A percentile compares a stretch with the other conserved stretches of the same genome.
Conservation (phyloP, 2,113 vertebrate species). For the Heterotis niloticus region DNA sequence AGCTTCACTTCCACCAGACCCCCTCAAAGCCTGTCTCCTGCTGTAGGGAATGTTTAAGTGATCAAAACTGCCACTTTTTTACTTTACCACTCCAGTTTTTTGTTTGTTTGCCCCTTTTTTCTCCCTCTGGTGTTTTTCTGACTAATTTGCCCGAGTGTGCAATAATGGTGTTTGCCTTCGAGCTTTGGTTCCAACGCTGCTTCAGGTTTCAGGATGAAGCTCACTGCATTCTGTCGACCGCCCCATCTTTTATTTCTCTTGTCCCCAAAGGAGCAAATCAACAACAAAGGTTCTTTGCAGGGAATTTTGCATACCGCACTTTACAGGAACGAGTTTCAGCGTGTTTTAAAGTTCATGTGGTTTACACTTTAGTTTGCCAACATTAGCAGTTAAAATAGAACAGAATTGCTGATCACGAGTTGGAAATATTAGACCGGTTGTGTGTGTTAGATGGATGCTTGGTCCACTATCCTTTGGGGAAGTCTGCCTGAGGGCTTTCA, state of each 20-base stretch:
- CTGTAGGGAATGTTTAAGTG: conserved; percentile 32
- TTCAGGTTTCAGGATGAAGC: background rate
- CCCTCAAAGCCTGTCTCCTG: background rate
- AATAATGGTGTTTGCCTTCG: too few species aligned
- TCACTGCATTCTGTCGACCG: background rate
- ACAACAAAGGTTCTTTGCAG: background rate
- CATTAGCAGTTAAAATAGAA: background rate
- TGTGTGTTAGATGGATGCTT: too few species aligned
- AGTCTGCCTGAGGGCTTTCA: too few species aligned
- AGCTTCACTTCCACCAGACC: conserved; percentile 18
- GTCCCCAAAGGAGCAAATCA: background rate
- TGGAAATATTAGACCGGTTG: too few species aligned
- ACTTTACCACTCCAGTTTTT: conserved; percentile 5
- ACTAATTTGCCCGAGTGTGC: background rate
- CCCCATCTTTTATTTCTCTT: background rate
- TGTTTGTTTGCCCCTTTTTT: background rate
- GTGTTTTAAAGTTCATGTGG: background rate
- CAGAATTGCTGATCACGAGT: too few species aligned
- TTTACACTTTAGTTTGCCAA: background rate
- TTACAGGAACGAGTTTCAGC: background rate
- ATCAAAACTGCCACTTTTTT: conserved; percentile 41
- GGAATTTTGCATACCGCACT: background rate
- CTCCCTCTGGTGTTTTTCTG: background rate
- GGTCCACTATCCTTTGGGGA: too few species aligned
- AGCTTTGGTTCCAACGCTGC: background rate